A percentile compares a stretch with the other conserved stretches of the same genome.
Conservation (phyloP, 2,113 vertebrate genomes). For the Hirundichthys speculiger region DNA sequence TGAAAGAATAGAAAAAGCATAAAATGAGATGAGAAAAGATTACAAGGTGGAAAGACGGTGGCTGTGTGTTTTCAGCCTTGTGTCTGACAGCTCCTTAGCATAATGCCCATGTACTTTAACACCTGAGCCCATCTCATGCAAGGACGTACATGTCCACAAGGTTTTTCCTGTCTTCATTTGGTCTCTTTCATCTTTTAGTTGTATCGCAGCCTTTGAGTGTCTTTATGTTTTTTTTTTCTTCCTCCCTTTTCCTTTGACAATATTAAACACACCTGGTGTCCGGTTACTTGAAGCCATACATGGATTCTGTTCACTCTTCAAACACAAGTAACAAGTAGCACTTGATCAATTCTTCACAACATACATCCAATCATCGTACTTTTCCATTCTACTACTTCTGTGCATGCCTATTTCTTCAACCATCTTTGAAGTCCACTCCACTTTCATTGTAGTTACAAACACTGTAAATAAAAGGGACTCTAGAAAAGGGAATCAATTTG, state of each 20-base stretch:
- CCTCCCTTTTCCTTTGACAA: slow-evolving; percentile 38
- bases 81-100: slow-evolving; percentile 78
- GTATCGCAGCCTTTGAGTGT: slow-evolving; percentile 63
- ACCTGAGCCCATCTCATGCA: slow-evolving; percentile 84
- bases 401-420: slow-evolving; percentile 10
- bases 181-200: slow-evolving; percentile 78
- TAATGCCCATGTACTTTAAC: slow-evolving; percentile 86
- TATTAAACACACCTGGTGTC: slow-evolving; percentile 64
- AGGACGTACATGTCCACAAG: slow-evolving; percentile 15
- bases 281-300: slow-evolving; percentile 34
- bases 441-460: slow-evolving; percentile 8
- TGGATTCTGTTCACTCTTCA: slow-evolving; percentile 26
- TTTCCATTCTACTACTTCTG: slow-evolving; percentile 26
- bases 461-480: not conserved
- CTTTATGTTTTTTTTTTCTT: slow-evolving; percentile 56
- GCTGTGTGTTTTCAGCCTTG: slow-evolving; percentile 22
- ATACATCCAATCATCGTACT: slow-evolving; percentile 28
- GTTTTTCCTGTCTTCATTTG: slow-evolving; percentile 37
- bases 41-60: slow-evolving; percentile 43
- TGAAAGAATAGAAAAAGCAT: too few species aligned
- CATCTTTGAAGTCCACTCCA: slow-evolving; percentile 17
- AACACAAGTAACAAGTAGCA: slow-evolving; percentile 15
- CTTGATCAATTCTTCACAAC: slow-evolving; percentile 37
- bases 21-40: slow-evolving; percentile 18
- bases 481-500: not conserved